Percentiles rank a stretch among this genome's conserved stretches.
Evolutionary conservation across 2,888 invertebrate species (phyloP).

Genomic region (Tetragnatha montana): DNA sequence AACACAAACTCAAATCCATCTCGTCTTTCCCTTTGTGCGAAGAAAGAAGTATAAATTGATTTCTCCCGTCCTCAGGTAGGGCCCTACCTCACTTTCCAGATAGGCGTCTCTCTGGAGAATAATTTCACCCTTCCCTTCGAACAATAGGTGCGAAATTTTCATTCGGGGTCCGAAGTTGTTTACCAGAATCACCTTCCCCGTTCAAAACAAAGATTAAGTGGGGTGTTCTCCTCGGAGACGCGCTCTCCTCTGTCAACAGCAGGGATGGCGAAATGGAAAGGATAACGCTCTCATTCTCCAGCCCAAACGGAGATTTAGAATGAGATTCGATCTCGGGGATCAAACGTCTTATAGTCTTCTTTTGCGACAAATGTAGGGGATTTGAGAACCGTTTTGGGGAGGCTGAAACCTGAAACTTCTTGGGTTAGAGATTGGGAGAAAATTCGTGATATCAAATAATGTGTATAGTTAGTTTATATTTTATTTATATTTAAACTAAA

Average conservation of each 20-base stretch:
- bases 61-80: not conserved
- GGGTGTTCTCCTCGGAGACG: conserved; percentile 5
- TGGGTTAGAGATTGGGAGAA: too few relatives aligned
- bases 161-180: not conserved
- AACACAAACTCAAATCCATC: not conserved
- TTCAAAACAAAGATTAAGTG: conserved; percentile 14
- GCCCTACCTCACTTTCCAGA: not conserved
- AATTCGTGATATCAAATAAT: too few relatives aligned
- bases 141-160: conserved; percentile 11
- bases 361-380: too few relatives aligned
- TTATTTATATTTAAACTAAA: too few relatives aligned
- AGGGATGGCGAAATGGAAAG: not conserved
- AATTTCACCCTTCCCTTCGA: not conserved
- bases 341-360: too few relatives aligned
- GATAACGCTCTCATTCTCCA: too few relatives aligned
- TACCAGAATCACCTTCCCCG: not conserved
- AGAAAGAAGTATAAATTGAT: not conserved
- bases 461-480: too few relatives aligned
- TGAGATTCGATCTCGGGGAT: too few relatives aligned
- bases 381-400: too few relatives aligned
- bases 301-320: too few relatives aligned
- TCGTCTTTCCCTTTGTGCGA: not conserved
- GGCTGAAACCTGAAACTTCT: too few relatives aligned
- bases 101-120: conserved; percentile 3
- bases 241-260: conserved; percentile 2